Evolutionary conservation across 1,140 invertebrate species (phyloP).

Genomic region (Drosophila kurseongensis): DNA sequence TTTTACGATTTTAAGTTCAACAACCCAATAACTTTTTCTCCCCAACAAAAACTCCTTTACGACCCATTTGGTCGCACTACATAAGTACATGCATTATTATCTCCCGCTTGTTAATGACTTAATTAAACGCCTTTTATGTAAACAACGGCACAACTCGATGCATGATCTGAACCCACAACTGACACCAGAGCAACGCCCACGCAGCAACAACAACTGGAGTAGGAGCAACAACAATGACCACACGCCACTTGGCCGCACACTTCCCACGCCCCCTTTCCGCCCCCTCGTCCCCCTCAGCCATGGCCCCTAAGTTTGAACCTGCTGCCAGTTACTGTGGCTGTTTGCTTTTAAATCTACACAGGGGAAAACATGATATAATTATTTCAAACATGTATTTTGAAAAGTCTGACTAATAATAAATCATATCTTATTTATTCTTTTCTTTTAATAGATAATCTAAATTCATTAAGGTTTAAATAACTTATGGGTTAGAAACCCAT

Average conservation of each 20-base stretch:
- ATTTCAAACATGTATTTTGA: too few relatives aligned
- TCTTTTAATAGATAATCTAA: too few relatives aligned
- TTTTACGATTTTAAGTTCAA: not conserved
- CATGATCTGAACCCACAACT: constrained; percentile 64
- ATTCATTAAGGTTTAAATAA: too few relatives aligned
- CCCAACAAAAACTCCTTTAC: constrained; percentile 9
- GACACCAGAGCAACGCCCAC: constrained; percentile 62
- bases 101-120: constrained; percentile 69
- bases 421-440: too few relatives aligned
- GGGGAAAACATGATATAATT: not conserved
- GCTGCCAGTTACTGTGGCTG: constrained; percentile 35
- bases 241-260: constrained; percentile 40
- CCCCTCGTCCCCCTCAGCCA: constrained; percentile 26
- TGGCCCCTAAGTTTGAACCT: constrained; percentile 60
- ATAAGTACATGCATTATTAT: constrained; percentile 28
- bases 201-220: constrained; percentile 28
- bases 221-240: constrained; percentile 43
- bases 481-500: too few relatives aligned
- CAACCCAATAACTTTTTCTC: not conserved
- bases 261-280: constrained; percentile 40
- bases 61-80: constrained; percentile 6
- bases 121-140: constrained; percentile 71
- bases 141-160: constrained; percentile 51
- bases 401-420: too few relatives aligned
- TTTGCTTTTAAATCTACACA: constrained; percentile 9